Evolutionary conservation across 2,888 invertebrate genomes (phyloP).

Genomic region (Tenthredo scrophulariae): DNA sequence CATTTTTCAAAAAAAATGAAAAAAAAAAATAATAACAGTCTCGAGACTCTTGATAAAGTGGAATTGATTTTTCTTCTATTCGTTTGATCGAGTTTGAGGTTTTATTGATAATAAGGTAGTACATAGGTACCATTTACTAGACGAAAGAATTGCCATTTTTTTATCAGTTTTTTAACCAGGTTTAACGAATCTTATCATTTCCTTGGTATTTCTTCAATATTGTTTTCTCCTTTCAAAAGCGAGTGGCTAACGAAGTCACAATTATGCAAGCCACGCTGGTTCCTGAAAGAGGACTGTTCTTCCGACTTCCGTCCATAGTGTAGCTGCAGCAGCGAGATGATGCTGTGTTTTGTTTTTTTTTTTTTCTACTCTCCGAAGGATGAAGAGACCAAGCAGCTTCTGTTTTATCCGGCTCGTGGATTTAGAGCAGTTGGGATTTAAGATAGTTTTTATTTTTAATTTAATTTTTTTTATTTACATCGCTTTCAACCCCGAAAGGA

Average conservation of each 20-base stretch:
- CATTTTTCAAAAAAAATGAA: no score
- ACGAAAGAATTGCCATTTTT: no score
- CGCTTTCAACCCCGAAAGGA: background rate
- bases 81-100: no score
- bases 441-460: background rate
- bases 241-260: constrained; percentile 41
- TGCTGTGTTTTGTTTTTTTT: background rate
- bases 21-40: no score
- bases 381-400: constrained; percentile 24
- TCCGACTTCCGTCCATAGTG: background rate
- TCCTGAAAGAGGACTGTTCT: constrained; percentile 31
- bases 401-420: constrained; percentile 47
- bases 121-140: no score
- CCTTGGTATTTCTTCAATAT: background rate
- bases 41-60: no score
- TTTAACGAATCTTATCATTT: background rate
- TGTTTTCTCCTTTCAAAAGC: constrained; percentile 48
- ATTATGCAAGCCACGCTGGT: constrained; percentile 41
- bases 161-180: no score
- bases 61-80: no score
- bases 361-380: background rate
- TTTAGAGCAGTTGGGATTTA: constrained; percentile 48
- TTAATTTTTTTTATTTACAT: background rate
- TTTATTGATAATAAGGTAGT: no score
- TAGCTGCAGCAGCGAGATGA: constrained; percentile 5